A percentile compares a stretch with the other conserved stretches of the same genome.
These are phyloP conservation scores for Pollimyrus isidori DNA, from an alignment of 2,113 vertebrate genomes.

Conservation along the genomic window DNA sequence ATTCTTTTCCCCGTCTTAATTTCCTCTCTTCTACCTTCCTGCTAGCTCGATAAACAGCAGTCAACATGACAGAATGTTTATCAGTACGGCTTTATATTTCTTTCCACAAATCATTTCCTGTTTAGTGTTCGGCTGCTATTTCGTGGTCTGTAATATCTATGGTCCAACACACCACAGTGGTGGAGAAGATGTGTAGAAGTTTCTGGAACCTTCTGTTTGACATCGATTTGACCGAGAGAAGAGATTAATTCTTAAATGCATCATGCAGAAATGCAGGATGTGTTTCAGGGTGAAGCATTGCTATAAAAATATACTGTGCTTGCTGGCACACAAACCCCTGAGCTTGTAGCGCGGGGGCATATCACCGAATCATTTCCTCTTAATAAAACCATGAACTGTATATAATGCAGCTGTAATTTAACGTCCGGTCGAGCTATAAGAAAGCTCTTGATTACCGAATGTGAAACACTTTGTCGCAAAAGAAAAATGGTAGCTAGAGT, in stretches of 20 bases:
- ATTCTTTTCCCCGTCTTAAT: conserved; percentile 27
- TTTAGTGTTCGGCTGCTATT: background rate
- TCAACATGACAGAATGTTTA: conserved; percentile 38
- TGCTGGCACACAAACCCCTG: background rate
- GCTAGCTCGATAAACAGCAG: conserved; percentile 41
- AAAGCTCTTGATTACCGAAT: background rate
- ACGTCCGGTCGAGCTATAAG: background rate
- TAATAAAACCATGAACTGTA: conserved; percentile 14
- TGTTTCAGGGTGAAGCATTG: background rate
- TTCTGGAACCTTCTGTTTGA: background rate
- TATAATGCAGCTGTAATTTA: conserved; percentile 12
- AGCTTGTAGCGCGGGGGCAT: background rate
- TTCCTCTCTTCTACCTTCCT: conserved; percentile 24
- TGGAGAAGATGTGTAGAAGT: background rate
- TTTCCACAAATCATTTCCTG: conserved; percentile 26
- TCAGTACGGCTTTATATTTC: conserved; percentile 32
- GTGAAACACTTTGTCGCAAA: background rate
- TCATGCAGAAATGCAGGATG: conserved; percentile 2
- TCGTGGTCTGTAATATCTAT: conserved; percentile 18
- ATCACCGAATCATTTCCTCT: conserved; percentile 8
- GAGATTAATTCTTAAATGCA: conserved; percentile 3
- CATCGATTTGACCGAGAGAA: background rate
- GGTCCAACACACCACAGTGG: background rate
- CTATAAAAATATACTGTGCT: background rate
- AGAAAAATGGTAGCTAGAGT: background rate